These are phyloP conservation scores for Amphiprion ocellaris DNA, from an alignment of 2,113 vertebrate species.

Conservation along the genomic window DNA sequence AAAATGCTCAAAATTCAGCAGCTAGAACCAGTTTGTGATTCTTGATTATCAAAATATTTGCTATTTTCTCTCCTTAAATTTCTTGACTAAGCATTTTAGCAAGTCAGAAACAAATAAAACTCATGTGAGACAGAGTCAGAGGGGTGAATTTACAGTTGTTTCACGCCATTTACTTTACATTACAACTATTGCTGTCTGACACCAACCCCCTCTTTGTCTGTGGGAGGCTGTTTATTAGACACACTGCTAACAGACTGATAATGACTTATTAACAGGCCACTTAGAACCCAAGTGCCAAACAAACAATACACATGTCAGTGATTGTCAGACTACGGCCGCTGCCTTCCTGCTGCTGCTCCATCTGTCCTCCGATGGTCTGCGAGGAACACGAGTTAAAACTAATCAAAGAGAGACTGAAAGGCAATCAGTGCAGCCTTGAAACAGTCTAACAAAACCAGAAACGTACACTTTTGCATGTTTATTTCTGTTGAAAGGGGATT, in stretches of 20 bases:
- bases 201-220: slow-evolving; percentile 46
- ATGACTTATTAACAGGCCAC: slow-evolving; percentile 80
- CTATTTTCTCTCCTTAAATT: not conserved
- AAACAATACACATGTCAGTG: slow-evolving; percentile 72
- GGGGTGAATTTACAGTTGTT: slow-evolving; percentile 17
- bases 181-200: slow-evolving; percentile 58
- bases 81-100: not conserved
- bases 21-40: not conserved
- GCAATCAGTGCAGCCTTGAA: not conserved
- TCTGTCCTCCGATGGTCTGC: slow-evolving; percentile 7
- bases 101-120: not conserved
- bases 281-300: slow-evolving; percentile 71
- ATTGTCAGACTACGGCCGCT: slow-evolving; percentile 39
- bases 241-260: slow-evolving; percentile 70
- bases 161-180: slow-evolving; percentile 5
- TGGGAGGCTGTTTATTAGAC: slow-evolving; percentile 63
- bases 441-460: too few species aligned
- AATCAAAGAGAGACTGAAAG: not conserved
- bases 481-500: not conserved
- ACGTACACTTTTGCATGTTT: too few species aligned
- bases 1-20: not conserved
- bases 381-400: not conserved
- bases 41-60: not conserved
- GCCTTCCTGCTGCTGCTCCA: slow-evolving; percentile 28
- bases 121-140: not conserved